Evolutionary conservation across 1,140 invertebrate species (phyloP), one percentile per base, ranked within the genome.

Genomic region (Orchesella cincta): DNA sequence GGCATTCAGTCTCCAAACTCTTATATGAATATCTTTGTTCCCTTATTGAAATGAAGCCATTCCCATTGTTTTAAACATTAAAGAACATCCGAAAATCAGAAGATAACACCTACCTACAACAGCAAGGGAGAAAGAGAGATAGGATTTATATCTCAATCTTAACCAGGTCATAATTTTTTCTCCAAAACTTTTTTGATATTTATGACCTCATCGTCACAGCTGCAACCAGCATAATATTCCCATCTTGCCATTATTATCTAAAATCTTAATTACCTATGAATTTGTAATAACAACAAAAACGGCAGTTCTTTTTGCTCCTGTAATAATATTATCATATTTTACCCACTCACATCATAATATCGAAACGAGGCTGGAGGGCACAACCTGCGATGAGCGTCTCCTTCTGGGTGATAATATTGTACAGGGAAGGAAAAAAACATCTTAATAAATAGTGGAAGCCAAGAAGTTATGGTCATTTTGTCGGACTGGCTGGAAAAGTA

Each of bases 381-480:
- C n/a, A 46, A 8, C 20, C 39, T 46, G 39, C 39, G 20, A 46
- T 46, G 39, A 46, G 20, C 39, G 20, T 57, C 62, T 29, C 3
- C 33, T 12, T 67, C 29, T 31, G 33, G 62, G 62, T 29, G 31
- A 67, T 67, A 67, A 33, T 67, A 67, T 29, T 33, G 62, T 31
- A 67, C 62, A n/a, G n/a, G n/a, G n/a, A n/a, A n/a, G 62, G 62
- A 31, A 67, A 26, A 67, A 33, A 31, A 31, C 31, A 67, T 67
- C 62, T 67, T n/a, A 67, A 67, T 67, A 67, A 67, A 67, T 67
- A 31, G n/a, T n/a, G n/a, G n/a, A n/a, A n/a, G n/a, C n/a, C n/a
- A n/a, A n/a, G n/a, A n/a, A n/a, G n/a, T n/a, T n/a, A n/a, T n/a
- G n/a, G n/a, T n/a, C n/a, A n/a, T n/a, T n/a, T n/a, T n/a, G n/a